Base-by-base conservation (phyloP, 2,888 invertebrate genomes). In the Mamestra brassicae region DNA sequence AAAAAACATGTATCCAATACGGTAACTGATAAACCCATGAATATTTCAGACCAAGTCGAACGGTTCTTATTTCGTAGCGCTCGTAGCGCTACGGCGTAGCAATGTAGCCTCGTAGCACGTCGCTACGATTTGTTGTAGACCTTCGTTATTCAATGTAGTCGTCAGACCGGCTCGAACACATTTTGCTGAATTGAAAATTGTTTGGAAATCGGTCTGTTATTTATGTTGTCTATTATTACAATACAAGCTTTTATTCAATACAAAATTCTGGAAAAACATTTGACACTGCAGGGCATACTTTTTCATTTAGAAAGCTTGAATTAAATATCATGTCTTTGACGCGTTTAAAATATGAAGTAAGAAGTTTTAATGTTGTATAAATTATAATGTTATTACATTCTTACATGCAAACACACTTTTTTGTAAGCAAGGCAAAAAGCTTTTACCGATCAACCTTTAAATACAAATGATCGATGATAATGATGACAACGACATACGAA, bases 31-130 rank as follows among this genome's bases (percentile, higher is more conserved):
- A 75, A 74, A 70, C 69, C 82, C 71, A 85, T 85, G 80, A 84
- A 85, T 85, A 84, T 77, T 82, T 84, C 64, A 79, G 17, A 52
- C 54, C 61, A 71, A 73, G 65, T 68, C 52, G 57, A 52, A 11
- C 63, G 52, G 34, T 54, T 65, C 58, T 61, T 71, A 72, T 71
- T 69, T 72, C 38, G 47, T 47, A 47, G 47, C 47, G 47, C 63
- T 67, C 78, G 75, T 73, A 85, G 81, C 83, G 74, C 76, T 83
- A 85, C 84, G 83, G 26, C 62, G 76, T 68, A 62, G 82, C 79
- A 17, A 4, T 75, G 84, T 84, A 84, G 80, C 70, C 42, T 76
- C 69, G 85, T 83, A 85, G 84, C 84, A 77, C 81, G 82, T 80
- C 72, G 72, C 85, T 78, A 77, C 85, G 68, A 83, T 80, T 82